A percentile compares a stretch with the other conserved stretches of the same genome.
Conservation (phyloP, 2,888 invertebrate species). For the Beris chalybata region DNA sequence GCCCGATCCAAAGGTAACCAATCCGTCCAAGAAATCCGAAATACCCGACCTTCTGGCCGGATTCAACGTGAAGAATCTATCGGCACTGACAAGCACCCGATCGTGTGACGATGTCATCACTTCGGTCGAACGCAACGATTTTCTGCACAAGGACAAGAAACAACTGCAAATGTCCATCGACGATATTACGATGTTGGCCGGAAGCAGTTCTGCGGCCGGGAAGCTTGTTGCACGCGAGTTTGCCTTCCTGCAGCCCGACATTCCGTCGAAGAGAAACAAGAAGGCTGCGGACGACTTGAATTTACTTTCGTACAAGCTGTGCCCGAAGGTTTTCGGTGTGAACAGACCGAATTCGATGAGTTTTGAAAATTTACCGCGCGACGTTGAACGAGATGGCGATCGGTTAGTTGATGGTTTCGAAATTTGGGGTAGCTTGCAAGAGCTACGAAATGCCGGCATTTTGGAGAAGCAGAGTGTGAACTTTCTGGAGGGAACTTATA, state of each 20-base stretch:
- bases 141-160: slow-evolving; percentile 43
- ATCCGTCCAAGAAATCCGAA: slow-evolving; percentile 36
- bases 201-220: slow-evolving; percentile 14
- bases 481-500: slow-evolving; percentile 60
- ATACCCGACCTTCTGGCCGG: slow-evolving; percentile 52
- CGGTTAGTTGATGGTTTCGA: slow-evolving; percentile 44
- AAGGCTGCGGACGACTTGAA: slow-evolving; percentile 50
- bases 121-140: slow-evolving; percentile 47
- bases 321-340: slow-evolving; percentile 67
- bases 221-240: slow-evolving; percentile 50
- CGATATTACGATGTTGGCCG: slow-evolving; percentile 62
- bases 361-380: slow-evolving; percentile 51
- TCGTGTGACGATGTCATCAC: slow-evolving; percentile 64
- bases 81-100: slow-evolving; percentile 51
- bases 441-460: slow-evolving; percentile 54
- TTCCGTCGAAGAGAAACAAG: slow-evolving; percentile 38
- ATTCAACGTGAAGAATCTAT: slow-evolving; percentile 55
- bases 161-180: slow-evolving; percentile 61
- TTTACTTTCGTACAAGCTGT: slow-evolving; percentile 60
- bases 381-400: slow-evolving; percentile 43
- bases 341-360: slow-evolving; percentile 46
- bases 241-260: slow-evolving; percentile 47
- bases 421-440: slow-evolving; percentile 68
- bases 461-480: slow-evolving; percentile 28
- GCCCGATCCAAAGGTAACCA: slow-evolving; percentile 60